Conservation (phyloP, 2,797 vertebrate genomes). For the Sebastes nivosus region DNA sequence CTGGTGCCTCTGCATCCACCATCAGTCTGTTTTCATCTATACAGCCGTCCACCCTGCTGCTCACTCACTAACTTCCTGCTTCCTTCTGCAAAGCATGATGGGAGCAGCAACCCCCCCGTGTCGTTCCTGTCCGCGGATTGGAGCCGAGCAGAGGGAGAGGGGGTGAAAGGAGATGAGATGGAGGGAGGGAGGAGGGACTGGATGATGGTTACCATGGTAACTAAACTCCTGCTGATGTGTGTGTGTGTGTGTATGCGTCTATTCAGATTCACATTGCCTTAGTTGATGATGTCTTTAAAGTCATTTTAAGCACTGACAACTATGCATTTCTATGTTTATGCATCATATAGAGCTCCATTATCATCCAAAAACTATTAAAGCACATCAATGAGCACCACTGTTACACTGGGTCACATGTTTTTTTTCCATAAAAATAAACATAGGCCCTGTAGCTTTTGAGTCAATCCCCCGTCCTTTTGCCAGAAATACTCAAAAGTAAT, state of each 20-base stretch:
- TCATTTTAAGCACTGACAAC: background rate
- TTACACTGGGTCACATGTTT: no score
- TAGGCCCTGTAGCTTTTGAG: background rate
- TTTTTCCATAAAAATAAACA: background rate
- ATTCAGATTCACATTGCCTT: background rate
- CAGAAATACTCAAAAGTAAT: background rate
- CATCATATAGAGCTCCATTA: background rate
- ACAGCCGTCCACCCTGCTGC: slow-evolving; percentile 12
- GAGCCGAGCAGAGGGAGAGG: slow-evolving; percentile 14
- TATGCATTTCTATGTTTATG: background rate
- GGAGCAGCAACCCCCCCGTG: slow-evolving; percentile 38
- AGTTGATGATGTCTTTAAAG: background rate
- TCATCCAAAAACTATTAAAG: background rate
- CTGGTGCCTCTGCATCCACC: slow-evolving; percentile 33
- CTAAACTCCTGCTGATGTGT: background rate
- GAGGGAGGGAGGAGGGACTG: slow-evolving; percentile 5
- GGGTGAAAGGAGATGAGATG: slow-evolving; percentile 23
- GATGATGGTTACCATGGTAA: slow-evolving; percentile 57
- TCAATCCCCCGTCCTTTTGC: background rate
- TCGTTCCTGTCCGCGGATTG: slow-evolving; percentile 3
- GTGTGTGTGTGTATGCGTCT: background rate
- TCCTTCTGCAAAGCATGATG: slow-evolving; percentile 74
- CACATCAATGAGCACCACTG: background rate
- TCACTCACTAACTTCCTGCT: slow-evolving; percentile 61
- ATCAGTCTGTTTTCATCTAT: slow-evolving; percentile 22